Base-by-base conservation (phyloP, 2,113 vertebrate species). In the Colaptes auratus region DNA sequence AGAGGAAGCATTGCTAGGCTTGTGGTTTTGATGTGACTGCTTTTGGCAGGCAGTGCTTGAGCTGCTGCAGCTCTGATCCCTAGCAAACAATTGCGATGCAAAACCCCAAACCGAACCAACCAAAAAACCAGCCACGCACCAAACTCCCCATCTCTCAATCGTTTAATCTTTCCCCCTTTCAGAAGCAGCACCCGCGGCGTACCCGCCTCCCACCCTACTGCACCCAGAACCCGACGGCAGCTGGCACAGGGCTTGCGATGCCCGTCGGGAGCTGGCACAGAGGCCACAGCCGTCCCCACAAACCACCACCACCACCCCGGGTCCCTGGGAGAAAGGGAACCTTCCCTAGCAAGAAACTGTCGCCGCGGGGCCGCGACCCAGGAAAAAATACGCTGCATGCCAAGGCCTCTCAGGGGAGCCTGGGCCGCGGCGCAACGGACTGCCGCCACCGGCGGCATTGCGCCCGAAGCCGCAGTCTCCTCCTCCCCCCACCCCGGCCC, bases 31-130 rank as follows among this genome's bases (percentile, higher is more conserved):
- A n/a, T 20, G 17, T 2, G 31, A 11, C 36, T 6, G 18, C 31
- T 48, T 17, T 1, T 2, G 16, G 55, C 46, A 19, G 39, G 30
- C 55, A 18, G 24, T 0, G 3, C 52, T 6, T 2, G 5, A 75
- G 35, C 42, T 24, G 15, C 50, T 15, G 15, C 44, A 27, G 4
- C 16, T 20, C 18, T 1, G 5, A 12, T 7, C 28, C 3, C n/a
- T 2, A 6, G 19, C 3, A 17, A 65, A 36, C 30, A 4, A 31
- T 0, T 4, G 9, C 1, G 18, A 7, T 2, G 19, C 10, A 6
- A 7, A 15, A 5, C 14, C n/a, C 42, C 42, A 44, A 44, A 44
- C 42, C 42, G 15, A 44, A 44, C 6, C 42, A 44, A 15, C 6
- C 42, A 44, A 44, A 44, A 15, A 15, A 15, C 48, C 24, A 23